Conservation (phyloP, 2,888 invertebrate genomes). For the Chalcis sispes region DNA sequence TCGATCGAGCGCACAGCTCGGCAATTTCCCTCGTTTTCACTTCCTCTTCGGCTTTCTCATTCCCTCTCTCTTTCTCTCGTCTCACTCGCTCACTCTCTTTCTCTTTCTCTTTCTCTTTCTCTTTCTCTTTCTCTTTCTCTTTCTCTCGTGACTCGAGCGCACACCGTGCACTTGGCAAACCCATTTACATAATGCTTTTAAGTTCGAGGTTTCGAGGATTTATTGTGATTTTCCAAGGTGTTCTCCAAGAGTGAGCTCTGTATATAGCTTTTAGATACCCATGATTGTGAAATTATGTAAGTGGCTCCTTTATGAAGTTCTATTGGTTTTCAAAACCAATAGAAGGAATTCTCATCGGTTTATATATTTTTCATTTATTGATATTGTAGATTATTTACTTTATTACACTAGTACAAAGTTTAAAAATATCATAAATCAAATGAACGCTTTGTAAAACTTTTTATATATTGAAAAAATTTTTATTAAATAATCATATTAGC, state of each 20-base stretch:
- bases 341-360: too few species aligned
- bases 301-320: neutral
- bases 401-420: too few species aligned
- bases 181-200: conserved; percentile 54
- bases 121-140: too few species aligned
- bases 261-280: neutral
- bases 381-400: too few species aligned
- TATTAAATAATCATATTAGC: too few species aligned
- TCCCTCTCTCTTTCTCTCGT: conserved; percentile 1
- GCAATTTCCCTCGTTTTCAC: conserved; percentile 51
- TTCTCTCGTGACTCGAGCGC: too few species aligned
- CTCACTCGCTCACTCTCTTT: too few species aligned
- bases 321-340: neutral
- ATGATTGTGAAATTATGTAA: neutral
- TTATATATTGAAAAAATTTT: too few species aligned
- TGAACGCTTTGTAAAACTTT: neutral
- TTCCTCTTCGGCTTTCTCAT: neutral
- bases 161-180: conserved; percentile 32
- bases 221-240: conserved; percentile 31
- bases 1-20: conserved; percentile 34
- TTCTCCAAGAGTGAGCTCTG: neutral
- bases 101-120: neutral
- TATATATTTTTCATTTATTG: neutral
- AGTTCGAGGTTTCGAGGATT: conserved; percentile 44
- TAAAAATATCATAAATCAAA: too few species aligned